A percentile compares a stretch with the other conserved stretches of the same genome.
Conservation (phyloP, 2,888 invertebrate species). For the Actias luna region DNA sequence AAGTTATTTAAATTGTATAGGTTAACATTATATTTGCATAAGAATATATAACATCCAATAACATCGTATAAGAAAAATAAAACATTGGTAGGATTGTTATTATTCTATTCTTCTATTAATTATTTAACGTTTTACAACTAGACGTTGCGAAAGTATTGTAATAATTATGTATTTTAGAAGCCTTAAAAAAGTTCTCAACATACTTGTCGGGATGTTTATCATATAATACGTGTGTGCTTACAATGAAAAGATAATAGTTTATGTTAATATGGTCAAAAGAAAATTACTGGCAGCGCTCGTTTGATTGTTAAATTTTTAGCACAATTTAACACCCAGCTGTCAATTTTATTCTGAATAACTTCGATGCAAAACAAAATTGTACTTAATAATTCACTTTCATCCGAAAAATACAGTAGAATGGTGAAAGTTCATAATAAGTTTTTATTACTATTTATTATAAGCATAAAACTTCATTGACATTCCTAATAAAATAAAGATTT, state of each 20-base stretch:
- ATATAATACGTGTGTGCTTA: not conserved
- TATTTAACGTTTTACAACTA: no score
- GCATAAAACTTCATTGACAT: not conserved
- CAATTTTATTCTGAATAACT: not conserved
- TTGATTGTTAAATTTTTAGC: not conserved
- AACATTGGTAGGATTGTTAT: no score
- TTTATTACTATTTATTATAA: constrained; percentile 2
- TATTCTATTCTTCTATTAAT: no score
- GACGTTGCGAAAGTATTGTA: no score
- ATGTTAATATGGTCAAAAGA: not conserved
- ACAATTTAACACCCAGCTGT: not conserved
- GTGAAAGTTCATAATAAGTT: not conserved
- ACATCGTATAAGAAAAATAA: no score
- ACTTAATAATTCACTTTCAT: constrained; percentile 11
- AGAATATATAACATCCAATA: no score
- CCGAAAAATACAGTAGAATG: not conserved
- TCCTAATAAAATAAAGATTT: constrained; percentile 4
- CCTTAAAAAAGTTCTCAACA: not conserved
- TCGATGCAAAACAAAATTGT: not conserved
- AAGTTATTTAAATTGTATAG: no score
- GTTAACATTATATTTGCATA: no score
- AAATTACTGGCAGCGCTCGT: not conserved
- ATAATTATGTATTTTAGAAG: not conserved
- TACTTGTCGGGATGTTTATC: not conserved
- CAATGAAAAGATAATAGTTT: not conserved